These are phyloP conservation scores for Plagodis pulveraria DNA, from an alignment of 2,888 invertebrate species.

Conservation along the genomic window DNA sequence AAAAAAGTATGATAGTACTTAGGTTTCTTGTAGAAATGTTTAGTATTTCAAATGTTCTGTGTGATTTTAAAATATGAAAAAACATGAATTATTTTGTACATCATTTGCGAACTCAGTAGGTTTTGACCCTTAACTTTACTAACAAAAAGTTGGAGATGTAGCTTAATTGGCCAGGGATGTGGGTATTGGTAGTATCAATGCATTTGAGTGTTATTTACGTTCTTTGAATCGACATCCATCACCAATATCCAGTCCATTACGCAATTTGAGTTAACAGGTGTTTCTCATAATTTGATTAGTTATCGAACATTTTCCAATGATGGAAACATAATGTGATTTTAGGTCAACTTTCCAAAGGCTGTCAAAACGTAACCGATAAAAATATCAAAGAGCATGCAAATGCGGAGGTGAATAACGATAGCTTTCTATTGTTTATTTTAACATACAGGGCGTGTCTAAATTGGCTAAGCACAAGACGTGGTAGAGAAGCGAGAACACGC, in stretches of 20 bases:
- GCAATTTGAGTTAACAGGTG: slow-evolving; percentile 1
- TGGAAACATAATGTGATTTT: slow-evolving; percentile 15
- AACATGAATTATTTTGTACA: background rate
- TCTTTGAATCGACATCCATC: slow-evolving; percentile 13
- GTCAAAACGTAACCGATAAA: slow-evolving; percentile 15
- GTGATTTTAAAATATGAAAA: too few species aligned
- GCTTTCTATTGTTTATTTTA: slow-evolving; percentile 51
- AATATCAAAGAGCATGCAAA: slow-evolving; percentile 22
- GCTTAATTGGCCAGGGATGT: slow-evolving; percentile 17
- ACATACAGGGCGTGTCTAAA: slow-evolving; percentile 51
- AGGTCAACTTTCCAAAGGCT: slow-evolving; percentile 16
- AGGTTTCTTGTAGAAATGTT: too few species aligned
- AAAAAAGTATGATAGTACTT: too few species aligned
- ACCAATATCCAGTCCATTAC: background rate
- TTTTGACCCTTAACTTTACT: slow-evolving; percentile 19
- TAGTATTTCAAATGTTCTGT: too few species aligned
- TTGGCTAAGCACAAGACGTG: slow-evolving; percentile 61
- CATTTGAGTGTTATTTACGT: slow-evolving; percentile 10
- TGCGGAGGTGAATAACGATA: slow-evolving; percentile 36
- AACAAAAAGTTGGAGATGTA: slow-evolving; percentile 20
- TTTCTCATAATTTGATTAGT: slow-evolving; percentile 4
- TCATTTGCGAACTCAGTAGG: slow-evolving; percentile 2
- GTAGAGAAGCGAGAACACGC: slow-evolving; percentile 51
- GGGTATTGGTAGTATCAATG: slow-evolving; percentile 9
- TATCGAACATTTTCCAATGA: slow-evolving; percentile 15